Percentiles rank a stretch among this genome's conserved stretches.
Conservation (phyloP, 2,113 vertebrate species). For the Martes martes region DNA sequence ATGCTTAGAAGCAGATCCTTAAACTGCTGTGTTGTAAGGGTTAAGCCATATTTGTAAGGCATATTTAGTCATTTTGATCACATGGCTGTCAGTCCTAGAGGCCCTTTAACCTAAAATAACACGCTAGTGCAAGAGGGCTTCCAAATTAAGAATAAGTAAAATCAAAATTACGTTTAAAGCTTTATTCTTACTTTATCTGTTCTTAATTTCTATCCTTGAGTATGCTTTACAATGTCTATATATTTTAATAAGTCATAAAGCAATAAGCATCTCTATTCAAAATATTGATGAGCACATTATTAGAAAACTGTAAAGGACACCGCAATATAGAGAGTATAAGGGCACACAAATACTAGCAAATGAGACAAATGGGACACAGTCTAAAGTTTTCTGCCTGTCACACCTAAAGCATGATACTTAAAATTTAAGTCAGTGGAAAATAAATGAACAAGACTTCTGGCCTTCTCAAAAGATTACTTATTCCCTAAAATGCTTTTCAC, state of each 20-base stretch:
- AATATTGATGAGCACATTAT: not conserved
- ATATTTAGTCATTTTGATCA: not conserved
- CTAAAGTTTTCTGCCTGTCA: not conserved
- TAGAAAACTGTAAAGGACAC: not conserved
- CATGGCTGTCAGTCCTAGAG: not conserved
- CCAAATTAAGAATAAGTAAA: not conserved
- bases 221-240: not conserved
- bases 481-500: not conserved
- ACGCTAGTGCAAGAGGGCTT: not conserved
- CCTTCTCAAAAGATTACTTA: not conserved
- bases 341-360: not conserved
- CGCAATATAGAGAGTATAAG: not conserved
- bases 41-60: not conserved
- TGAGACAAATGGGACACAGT: not conserved
- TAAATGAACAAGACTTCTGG: not conserved
- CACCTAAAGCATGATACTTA: not conserved
- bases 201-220: not conserved
- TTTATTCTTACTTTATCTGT: not conserved
- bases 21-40: not conserved
- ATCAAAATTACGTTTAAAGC: not conserved
- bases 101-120: not conserved
- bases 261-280: not conserved
- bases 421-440: not conserved
- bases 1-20: not conserved
- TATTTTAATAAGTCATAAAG: not conserved